Conservation (phyloP, 2,888 invertebrate genomes). For the Sialis lutaria region DNA sequence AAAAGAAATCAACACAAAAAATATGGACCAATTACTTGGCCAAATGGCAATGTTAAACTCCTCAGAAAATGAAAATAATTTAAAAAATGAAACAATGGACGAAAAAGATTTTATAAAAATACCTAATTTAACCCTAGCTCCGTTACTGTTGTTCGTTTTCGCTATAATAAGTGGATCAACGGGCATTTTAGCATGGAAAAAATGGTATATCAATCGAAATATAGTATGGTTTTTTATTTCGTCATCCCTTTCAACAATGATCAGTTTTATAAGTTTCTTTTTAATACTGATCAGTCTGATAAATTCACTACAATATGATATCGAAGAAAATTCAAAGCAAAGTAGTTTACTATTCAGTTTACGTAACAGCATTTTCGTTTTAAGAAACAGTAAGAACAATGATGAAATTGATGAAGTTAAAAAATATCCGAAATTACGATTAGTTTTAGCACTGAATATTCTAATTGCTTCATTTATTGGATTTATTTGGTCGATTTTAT, state of each 20-base stretch:
- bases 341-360: not conserved
- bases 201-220: conserved; percentile 49
- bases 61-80: too few species aligned
- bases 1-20: too few species aligned
- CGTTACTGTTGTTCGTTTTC: conserved; percentile 31
- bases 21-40: too few species aligned
- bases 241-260: conserved; percentile 32
- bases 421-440: conserved; percentile 12
- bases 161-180: conserved; percentile 32
- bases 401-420: not conserved
- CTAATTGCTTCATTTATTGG: conserved; percentile 38
- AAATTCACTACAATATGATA: not conserved
- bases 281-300: conserved; percentile 1
- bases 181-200: conserved; percentile 40
- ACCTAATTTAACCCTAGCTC: conserved; percentile 26
- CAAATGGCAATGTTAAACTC: too few species aligned
- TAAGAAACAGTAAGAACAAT: not conserved
- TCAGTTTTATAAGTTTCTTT: conserved; percentile 24
- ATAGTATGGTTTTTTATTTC: conserved; percentile 41
- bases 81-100: too few species aligned
- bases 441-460: conserved; percentile 38
- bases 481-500: conserved; percentile 39
- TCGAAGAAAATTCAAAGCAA: not conserved
- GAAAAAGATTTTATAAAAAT: not conserved
- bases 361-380: conserved; percentile 1